Percentiles rank a stretch among this genome's conserved stretches.
Conservation (phyloP, 2,113 vertebrate genomes). For the Colius striatus region DNA sequence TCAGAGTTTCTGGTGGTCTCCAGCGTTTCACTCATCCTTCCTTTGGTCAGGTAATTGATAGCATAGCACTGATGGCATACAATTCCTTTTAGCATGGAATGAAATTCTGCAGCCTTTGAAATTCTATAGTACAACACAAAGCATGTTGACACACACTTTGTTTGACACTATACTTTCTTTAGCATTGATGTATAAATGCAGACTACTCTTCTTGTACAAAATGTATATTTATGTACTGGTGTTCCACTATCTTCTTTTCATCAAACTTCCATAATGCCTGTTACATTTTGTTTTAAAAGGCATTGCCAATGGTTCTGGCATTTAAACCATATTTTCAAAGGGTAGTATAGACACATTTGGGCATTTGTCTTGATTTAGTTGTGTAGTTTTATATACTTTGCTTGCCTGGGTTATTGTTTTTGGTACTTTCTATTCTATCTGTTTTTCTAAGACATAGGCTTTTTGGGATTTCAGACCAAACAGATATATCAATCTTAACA, state of each 20-base stretch:
- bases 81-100: accelerated
- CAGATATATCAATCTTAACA: not conserved
- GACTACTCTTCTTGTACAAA: not conserved
- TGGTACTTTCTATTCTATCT: not conserved
- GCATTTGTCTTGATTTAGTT: not conserved
- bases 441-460: not conserved
- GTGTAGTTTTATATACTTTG: not conserved
- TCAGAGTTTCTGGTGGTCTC: not conserved
- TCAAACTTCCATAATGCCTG: not conserved
- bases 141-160: not conserved
- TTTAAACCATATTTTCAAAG: not conserved
- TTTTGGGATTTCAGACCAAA: not conserved
- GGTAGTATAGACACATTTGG: not conserved
- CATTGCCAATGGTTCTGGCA: not conserved
- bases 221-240: not conserved
- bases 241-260: not conserved
- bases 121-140: not conserved
- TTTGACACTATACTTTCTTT: not conserved
- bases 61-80: not conserved
- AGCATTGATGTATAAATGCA: not conserved
- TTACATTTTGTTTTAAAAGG: not conserved
- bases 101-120: not conserved
- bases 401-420: not conserved
- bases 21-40: not conserved
- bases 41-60: not conserved